Evolutionary conservation across 2,797 vertebrate genomes (phyloP), one percentile per base, ranked within the genome.

Genomic region (Pangasius djambal): DNA sequence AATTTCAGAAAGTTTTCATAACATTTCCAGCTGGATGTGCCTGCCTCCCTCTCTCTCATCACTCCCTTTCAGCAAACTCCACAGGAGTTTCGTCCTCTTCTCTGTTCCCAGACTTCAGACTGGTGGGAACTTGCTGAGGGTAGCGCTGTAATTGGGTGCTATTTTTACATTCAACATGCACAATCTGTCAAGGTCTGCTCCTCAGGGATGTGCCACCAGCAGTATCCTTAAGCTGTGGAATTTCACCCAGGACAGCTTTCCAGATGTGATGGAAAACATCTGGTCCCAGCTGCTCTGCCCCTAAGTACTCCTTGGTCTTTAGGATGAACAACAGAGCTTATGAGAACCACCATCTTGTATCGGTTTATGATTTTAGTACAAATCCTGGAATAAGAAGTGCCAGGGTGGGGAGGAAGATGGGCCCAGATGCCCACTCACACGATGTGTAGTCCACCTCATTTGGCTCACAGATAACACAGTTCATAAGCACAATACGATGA

Each of bases 221-320:
- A 95, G 91, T 94, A 95, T 96, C 97, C 95, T 96, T 96, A 96
- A 96, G 94, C 95, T 92, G 88, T 90, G 92, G 96, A 97, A 97
- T 97, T 95, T 96, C 96, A 97, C 97, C 96, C 95, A 92, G 96
- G 95, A 97, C 96, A 96, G 94, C 96, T 95, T 96, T 95, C 94
- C 96, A 96, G 96, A 97, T 97, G 97, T 96, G 97, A 98, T 97
- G 95, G 94, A 94, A 96, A 97, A 97, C 97, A 98, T 98, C 97
- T 98, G 97, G 96, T 92, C 93, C 40, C 20, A 93, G 92, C 92
- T 95, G 94, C 92, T 86, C 87, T 81, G 75, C 48, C n/a, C 70
- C 55, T 15, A 50, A 63, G 40, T 83, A 72, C 83, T 85, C 16
- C 75, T 44, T 59, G 77, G 44, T 83, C 59, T 78, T 48, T 57